Base-by-base conservation (phyloP, 1,140 invertebrate genomes). In the Conus ventricosus region DNA sequence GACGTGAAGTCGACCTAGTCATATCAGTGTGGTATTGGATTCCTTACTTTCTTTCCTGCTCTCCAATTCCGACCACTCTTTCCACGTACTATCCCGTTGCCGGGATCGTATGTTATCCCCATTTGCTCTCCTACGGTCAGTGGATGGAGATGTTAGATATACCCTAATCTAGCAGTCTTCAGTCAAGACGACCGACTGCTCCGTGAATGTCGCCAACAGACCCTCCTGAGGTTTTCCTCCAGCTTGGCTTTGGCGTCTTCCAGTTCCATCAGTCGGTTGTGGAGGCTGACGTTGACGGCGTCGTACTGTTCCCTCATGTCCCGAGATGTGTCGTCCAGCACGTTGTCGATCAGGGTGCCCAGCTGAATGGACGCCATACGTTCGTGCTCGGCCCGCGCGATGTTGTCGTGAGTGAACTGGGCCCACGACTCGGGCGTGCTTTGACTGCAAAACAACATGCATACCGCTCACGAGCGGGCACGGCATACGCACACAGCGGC, bases 381-480 rank as follows among this genome's bases (percentile, higher is more conserved):
- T 90, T 95, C 95, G 89, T 95, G 94, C 87, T 95, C 95, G 15
- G 93, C 95, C 57, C 93, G 91, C 0, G 95, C 94, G 89, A 95
- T 95, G 88, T 95, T 95, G 91, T 95, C 95, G 87, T 95, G 94
- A 89, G 95, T 92, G 88, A 94, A 95, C 92, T 95, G 95, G n/a
- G 95, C 95, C 95, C 95, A 95, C 0, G 95, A 95, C 91, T 95
- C 95, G 27, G 95, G 95, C 54, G 95, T 95, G 53, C 95, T 95
- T 88, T 95, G 95, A 89, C 95, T 67, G 81, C 25, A 78, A 78
- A 10, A 78, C 25, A 1, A 71, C 20, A 4, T 71, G 11, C 67
- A 71, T 60, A 15, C 39, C 60, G 17, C 17, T 63, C 17, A 63
- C 60, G 17, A 11, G 60, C 60, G 17, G 11, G 17, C 60, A 63